Evolutionary conservation across 2,888 invertebrate genomes (phyloP).

Genomic region (Hyposoter dolosus): DNA sequence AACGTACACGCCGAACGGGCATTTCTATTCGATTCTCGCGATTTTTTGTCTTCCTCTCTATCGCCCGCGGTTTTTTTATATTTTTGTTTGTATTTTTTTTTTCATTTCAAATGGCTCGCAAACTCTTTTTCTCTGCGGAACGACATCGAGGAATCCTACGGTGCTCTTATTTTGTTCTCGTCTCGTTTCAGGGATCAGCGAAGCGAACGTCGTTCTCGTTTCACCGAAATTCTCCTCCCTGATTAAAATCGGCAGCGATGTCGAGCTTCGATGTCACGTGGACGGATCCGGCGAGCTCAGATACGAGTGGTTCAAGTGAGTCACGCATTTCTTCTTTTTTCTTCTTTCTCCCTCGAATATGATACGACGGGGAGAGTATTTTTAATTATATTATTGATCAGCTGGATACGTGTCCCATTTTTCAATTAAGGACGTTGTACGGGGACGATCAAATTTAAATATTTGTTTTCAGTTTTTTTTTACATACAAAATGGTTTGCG

Average conservation of each 20-base stretch:
- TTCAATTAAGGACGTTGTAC: no score
- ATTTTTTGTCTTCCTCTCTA: conserved; percentile 7
- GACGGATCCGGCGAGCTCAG: conserved; percentile 89
- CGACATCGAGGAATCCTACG: conserved; percentile 43
- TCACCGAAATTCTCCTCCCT: conserved; percentile 86
- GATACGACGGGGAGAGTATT: neutral
- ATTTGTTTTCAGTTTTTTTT: no score
- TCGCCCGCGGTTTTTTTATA: neutral
- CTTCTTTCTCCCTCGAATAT: conserved; percentile 4
- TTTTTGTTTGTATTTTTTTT: neutral
- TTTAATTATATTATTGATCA: neutral
- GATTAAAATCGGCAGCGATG: conserved; percentile 85
- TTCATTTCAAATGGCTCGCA: conserved; percentile 22
- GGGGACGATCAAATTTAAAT: no score
- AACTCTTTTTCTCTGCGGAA: conserved; percentile 11
- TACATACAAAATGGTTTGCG: no score
- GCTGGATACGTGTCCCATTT: neutral
- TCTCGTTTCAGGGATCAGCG: conserved; percentile 87
- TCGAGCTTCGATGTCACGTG: conserved; percentile 88
- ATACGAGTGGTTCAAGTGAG: conserved; percentile 89
- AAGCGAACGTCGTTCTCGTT: conserved; percentile 87
- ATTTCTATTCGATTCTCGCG: conserved; percentile 13
- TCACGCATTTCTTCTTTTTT: conserved; percentile 38
- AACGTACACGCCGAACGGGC: conserved; percentile 15
- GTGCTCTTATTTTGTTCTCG: conserved; percentile 34